phyloP scores from a whole-genome alignment of 2,797 vertebrate species.

The Todus mexicanus region DNA sequence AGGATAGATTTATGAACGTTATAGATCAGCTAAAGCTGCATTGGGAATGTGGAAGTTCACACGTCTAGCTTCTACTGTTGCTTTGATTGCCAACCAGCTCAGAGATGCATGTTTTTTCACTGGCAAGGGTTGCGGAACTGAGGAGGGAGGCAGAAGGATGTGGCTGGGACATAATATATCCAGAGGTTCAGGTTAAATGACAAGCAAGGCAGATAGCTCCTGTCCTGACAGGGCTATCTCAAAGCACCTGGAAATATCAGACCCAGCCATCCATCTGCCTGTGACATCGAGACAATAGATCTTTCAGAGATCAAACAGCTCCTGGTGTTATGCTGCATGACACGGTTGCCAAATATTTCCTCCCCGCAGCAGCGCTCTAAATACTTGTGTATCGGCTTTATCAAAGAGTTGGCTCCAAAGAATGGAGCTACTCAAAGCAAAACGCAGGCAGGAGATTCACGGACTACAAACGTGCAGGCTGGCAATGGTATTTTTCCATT shows the following conservation, averaged over 20 bases:
- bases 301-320: neutral
- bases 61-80: neutral
- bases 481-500: neutral
- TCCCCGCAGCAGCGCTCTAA: neutral
- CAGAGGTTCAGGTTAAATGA: neutral
- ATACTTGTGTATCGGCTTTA: accelerated
- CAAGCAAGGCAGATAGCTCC: neutral
- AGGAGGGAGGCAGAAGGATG: neutral
- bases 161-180: neutral
- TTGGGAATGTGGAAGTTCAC: neutral
- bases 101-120: neutral
- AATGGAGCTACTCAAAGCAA: neutral
- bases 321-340: accelerated
- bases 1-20: neutral
- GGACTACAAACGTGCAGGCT: neutral
- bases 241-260: neutral
- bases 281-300: neutral
- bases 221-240: neutral
- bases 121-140: neutral
- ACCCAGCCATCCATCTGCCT: neutral
- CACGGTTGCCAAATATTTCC: neutral
- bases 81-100: neutral
- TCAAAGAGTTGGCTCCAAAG: neutral
- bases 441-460: accelerated
- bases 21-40: neutral